Conservation (phyloP, 2,888 invertebrate species). For the Physocephala rufipes region DNA sequence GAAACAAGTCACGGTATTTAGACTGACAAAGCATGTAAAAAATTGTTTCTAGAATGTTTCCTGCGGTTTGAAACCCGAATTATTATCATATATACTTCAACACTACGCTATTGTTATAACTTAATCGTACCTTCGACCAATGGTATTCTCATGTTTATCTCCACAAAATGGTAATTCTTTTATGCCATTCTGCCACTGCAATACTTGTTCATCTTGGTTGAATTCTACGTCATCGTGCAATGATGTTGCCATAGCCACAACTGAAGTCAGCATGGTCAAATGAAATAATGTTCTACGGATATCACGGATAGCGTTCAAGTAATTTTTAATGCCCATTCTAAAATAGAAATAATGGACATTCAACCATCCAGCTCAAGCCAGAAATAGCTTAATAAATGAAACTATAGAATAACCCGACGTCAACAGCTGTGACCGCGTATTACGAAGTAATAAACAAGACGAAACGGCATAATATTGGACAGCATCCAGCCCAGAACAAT, state of each 20-base stretch:
- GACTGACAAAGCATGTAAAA: not conserved
- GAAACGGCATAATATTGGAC: not conserved
- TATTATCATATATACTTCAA: not conserved
- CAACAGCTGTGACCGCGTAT: slow-evolving; percentile 24
- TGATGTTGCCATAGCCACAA: slow-evolving; percentile 52
- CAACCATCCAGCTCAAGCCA: slow-evolving; percentile 14
- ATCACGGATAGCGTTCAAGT: slow-evolving; percentile 50
- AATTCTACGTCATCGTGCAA: slow-evolving; percentile 29
- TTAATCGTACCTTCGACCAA: slow-evolving; percentile 59
- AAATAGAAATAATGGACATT: not conserved
- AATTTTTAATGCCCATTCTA: slow-evolving; percentile 55
- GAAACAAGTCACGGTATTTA: not conserved
- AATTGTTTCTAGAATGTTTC: slow-evolving; percentile 42
- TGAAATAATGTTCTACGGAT: slow-evolving; percentile 53
- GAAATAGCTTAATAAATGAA: slow-evolving; percentile 42
- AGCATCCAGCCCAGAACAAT: slow-evolving; percentile 19
- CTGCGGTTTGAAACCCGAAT: not conserved
- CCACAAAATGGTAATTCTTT: slow-evolving; percentile 55
- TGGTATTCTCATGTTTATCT: slow-evolving; percentile 58
- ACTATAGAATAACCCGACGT: slow-evolving; percentile 26
- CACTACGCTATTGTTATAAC: too few relatives aligned
- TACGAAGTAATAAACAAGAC: slow-evolving; percentile 35
- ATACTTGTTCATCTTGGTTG: slow-evolving; percentile 13
- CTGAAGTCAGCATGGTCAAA: slow-evolving; percentile 56
- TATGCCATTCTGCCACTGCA: slow-evolving; percentile 38